A percentile compares a stretch with the other conserved stretches of the same genome.
Evolutionary conservation across 2,888 invertebrate species (phyloP).

Genomic region (Tetragonula carbonaria): DNA sequence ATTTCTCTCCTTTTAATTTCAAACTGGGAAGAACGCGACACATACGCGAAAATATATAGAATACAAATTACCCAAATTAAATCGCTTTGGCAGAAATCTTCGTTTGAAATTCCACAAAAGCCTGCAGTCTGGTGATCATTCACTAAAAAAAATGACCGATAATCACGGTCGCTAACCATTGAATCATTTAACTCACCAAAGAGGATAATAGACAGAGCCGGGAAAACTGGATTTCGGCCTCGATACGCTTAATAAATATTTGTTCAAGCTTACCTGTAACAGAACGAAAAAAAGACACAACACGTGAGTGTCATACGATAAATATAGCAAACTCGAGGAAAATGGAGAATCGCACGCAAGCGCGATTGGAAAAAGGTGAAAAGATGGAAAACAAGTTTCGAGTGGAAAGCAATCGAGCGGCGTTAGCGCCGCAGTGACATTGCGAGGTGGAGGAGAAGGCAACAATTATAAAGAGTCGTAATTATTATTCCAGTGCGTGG

Average conservation of each 20-base stretch:
- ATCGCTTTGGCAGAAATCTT: no score
- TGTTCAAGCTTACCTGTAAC: constrained; percentile 51
- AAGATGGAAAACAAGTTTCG: constrained; percentile 9
- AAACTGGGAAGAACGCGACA: no score
- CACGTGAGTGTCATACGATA: background rate
- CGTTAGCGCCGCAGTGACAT: constrained; percentile 11
- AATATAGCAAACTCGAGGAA: background rate
- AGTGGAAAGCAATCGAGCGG: constrained; percentile 3
- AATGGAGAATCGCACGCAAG: constrained; percentile 25
- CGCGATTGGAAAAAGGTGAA: constrained; percentile 13
- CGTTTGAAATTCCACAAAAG: no score
- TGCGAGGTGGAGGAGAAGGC: background rate
- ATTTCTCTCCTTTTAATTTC: no score
- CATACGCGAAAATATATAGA: no score
- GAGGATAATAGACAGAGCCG: no score
- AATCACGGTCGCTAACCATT: no score
- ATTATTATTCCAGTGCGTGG: constrained; percentile 60
- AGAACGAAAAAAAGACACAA: constrained; percentile 4
- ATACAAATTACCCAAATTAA: no score
- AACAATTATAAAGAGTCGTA: constrained; percentile 57
- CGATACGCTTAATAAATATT: background rate
- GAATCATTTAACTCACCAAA: background rate
- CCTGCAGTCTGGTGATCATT: no score
- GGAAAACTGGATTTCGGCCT: background rate
- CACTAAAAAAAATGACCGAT: no score